Evolutionary conservation across 2,113 vertebrate genomes (phyloP), one percentile per base, ranked within the genome.

Genomic region (Hemiprocne comata): DNA sequence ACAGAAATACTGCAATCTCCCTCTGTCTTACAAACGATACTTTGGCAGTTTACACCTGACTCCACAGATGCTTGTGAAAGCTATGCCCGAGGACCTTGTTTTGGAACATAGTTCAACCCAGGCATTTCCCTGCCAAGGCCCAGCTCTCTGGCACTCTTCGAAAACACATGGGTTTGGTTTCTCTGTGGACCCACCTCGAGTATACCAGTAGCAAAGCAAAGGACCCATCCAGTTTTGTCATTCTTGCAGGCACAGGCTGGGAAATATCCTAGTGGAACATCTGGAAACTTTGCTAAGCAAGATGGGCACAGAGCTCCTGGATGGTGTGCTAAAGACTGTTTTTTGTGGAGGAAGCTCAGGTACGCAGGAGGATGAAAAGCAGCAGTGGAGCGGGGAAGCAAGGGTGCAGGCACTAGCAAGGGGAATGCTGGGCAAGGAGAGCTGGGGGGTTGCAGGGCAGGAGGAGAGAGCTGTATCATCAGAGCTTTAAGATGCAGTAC

Each of bases 141-240:
- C 64, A 86, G 10, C 53, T 84, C 67, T 50, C 28, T 54, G 55
- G 29, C 13, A 21, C 23, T 74, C 69, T 34, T 61, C 57, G 31
- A 78, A 65, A 88, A 19, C 6, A 21, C 9, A 25, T 0, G 6
- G 26, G 60, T 66, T 75, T 31, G 5, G 10, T 74, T 89, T 77
- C n/a, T 75, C 21, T 48, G 42, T 1, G 11, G 57, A 81, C 6
- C 2, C n/a, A 62, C 23, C 6, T 33, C 0, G 0, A 9, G 53
- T 66, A 80, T 87, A 51, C 29, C 53, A 55, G 25, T 1, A 1
- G 25, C 26, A 80, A 82, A 74, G 53, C 12, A 31, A 92, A 16
- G 16, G 31, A 81, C 13, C 21, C 21, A 53, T 25, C 25, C 70
- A 69, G 21, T 10, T 50, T 53, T 46, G 25, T 46, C 64, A 76